A percentile compares a stretch with the other conserved stretches of the same genome.
phyloP scores from a whole-genome alignment of 2,888 invertebrate species.

The Pollenia amentaria region DNA sequence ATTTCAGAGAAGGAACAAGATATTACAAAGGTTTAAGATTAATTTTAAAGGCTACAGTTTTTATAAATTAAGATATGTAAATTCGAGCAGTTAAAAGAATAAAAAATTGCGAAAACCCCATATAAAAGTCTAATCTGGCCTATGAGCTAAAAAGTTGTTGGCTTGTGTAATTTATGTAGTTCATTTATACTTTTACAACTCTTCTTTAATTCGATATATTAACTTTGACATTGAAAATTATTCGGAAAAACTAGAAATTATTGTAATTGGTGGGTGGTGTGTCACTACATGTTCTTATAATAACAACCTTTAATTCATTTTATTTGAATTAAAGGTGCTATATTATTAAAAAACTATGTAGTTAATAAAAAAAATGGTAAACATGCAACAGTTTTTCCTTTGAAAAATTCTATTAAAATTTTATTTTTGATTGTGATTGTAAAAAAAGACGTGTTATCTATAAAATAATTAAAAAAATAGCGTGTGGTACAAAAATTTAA shows the following conservation, averaged over 20 bases:
- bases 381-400: conserved; percentile 6
- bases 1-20: no score
- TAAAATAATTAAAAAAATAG: background rate
- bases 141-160: no score
- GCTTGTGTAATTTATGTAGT: no score
- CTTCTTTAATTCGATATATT: no score
- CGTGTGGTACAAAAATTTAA: background rate
- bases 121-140: no score
- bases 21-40: no score
- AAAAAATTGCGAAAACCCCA: no score
- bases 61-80: no score
- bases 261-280: background rate
- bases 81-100: no score
- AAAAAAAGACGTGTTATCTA: background rate
- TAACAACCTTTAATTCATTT: background rate
- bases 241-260: background rate
- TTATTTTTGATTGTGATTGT: background rate
- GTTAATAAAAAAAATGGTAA: background rate
- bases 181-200: no score
- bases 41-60: no score
- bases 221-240: no score
- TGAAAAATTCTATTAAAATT: background rate
- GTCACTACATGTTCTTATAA: background rate
- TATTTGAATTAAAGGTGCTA: background rate
- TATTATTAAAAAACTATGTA: conserved; percentile 1